phyloP scores from a whole-genome alignment of 2,113 vertebrate species.

The Candoia aspera region DNA sequence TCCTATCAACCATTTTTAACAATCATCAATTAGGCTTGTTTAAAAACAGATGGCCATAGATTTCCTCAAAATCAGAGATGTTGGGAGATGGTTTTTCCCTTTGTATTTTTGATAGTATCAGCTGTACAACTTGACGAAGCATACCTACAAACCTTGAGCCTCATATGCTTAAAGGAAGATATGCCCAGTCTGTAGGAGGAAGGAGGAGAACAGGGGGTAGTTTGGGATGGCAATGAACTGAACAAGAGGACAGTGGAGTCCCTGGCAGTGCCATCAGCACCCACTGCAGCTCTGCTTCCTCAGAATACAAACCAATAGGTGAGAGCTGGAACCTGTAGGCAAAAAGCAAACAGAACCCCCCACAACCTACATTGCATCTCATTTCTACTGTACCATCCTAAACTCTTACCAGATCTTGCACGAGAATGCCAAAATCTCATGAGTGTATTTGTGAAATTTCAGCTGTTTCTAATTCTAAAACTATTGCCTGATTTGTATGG shows the following conservation, averaged over 20 bases:
- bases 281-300: neutral
- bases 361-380: neutral
- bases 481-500: neutral
- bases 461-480: neutral
- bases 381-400: neutral
- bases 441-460: neutral
- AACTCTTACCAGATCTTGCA: neutral
- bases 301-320: neutral
- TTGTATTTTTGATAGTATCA: neutral
- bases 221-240: neutral
- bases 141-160: neutral
- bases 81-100: neutral
- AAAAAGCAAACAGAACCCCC: no score
- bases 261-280: neutral
- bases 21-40: neutral
- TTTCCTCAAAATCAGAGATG: neutral
- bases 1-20: neutral
- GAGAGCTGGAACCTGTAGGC: neutral
- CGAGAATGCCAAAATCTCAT: neutral
- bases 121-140: neutral
- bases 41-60: neutral
- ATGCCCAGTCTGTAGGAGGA: neutral
- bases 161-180: neutral
- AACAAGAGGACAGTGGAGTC: neutral
- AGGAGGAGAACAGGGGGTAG: neutral